Conservation (phyloP, 2,888 invertebrate genomes). For the Margaritifera margaritifera region DNA sequence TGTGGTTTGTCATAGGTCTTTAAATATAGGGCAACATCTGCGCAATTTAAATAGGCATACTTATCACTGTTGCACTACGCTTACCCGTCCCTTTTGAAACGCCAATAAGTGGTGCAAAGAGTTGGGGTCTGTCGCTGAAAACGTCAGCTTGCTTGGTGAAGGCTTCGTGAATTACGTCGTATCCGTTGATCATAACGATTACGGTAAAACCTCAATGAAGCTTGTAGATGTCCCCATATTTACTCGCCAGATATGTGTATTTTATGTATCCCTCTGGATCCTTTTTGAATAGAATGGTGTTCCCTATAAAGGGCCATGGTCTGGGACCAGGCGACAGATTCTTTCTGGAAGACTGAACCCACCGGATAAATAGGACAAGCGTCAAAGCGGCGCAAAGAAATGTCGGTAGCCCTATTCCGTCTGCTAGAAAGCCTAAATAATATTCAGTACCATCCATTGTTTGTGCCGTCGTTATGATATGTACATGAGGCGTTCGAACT, state of each 20-base stretch:
- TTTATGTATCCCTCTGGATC: slow-evolving; percentile 43
- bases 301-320: slow-evolving; percentile 44
- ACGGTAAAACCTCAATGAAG: slow-evolving; percentile 46
- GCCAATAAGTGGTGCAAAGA: slow-evolving; percentile 49
- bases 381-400: too few species aligned
- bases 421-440: too few species aligned
- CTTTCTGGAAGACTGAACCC: too few species aligned
- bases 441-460: too few species aligned
- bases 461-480: too few species aligned
- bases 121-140: slow-evolving; percentile 49
- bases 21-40: too few species aligned
- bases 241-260: slow-evolving; percentile 35
- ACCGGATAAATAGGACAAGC: too few species aligned
- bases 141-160: slow-evolving; percentile 46
- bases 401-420: too few species aligned
- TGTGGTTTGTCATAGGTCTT: too few species aligned
- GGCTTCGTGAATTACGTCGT: slow-evolving; percentile 49
- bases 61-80: background rate
- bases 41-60: too few species aligned
- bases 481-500: too few species aligned
- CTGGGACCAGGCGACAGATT: slow-evolving; percentile 41
- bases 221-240: slow-evolving; percentile 46
- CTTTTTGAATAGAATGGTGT: slow-evolving; percentile 42
- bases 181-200: slow-evolving; percentile 48
- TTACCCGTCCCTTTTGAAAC: slow-evolving; percentile 51